Evolutionary conservation across 2,888 invertebrate genomes (phyloP).

Genomic region (Napeogenes sylphis): DNA sequence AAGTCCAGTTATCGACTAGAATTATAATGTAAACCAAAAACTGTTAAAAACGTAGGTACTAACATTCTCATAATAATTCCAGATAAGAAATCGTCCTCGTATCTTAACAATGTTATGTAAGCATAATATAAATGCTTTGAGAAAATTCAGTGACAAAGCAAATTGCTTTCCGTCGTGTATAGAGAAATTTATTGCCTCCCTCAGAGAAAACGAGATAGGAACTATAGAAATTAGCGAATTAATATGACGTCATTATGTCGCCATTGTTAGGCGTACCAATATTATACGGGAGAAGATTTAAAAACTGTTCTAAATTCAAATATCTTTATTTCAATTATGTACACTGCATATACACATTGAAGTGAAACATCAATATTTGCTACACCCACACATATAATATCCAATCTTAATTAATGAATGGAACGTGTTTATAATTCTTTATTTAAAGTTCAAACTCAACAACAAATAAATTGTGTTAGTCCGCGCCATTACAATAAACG

Average conservation of each 20-base stretch:
- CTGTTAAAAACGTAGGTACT: neutral
- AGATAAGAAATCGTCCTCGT: slow-evolving; percentile 27
- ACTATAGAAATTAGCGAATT: slow-evolving; percentile 43
- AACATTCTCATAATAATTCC: slow-evolving; percentile 2
- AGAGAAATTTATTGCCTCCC: slow-evolving; percentile 45
- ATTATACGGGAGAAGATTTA: neutral
- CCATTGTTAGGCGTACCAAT: slow-evolving; percentile 27
- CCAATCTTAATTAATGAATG: no score
- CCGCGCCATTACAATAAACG: slow-evolving; percentile 14
- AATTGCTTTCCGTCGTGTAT: slow-evolving; percentile 41
- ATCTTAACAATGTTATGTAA: slow-evolving; percentile 31
- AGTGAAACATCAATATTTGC: no score
- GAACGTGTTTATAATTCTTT: no score
- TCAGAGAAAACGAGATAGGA: slow-evolving; percentile 33
- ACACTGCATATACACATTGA: neutral
- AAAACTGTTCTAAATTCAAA: slow-evolving; percentile 3
- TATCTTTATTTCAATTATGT: neutral
- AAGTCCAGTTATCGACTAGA: no score
- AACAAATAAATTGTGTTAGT: slow-evolving; percentile 4
- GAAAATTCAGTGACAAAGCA: slow-evolving; percentile 42
- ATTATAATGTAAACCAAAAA: neutral
- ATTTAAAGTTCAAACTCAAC: neutral
- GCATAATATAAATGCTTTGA: slow-evolving; percentile 33
- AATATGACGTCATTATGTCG: slow-evolving; percentile 53
- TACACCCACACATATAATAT: no score